Conservation (phyloP, 2,888 invertebrate species). For the Lypha dubia region DNA sequence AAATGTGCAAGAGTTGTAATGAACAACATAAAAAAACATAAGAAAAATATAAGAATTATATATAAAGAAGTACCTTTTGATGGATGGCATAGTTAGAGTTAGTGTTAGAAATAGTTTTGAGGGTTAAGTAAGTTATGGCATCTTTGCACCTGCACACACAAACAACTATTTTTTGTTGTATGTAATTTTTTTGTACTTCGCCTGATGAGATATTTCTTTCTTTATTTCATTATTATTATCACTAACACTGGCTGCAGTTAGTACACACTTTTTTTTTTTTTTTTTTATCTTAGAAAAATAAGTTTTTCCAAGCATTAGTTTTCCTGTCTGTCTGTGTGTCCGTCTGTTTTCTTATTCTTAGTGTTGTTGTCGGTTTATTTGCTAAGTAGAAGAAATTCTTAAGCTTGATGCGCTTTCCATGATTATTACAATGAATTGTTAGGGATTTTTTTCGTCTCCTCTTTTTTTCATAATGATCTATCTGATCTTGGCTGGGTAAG, state of each 20-base stretch:
- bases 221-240: slow-evolving; percentile 43
- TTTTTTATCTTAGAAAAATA: slow-evolving; percentile 37
- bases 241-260: slow-evolving; percentile 2
- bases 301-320: slow-evolving; percentile 21
- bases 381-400: slow-evolving; percentile 61
- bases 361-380: slow-evolving; percentile 54
- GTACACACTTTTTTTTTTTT: slow-evolving; percentile 14
- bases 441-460: slow-evolving; percentile 38
- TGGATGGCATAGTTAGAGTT: slow-evolving; percentile 72
- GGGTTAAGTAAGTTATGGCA: slow-evolving; percentile 77
- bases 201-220: slow-evolving; percentile 65
- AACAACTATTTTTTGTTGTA: slow-evolving; percentile 39
- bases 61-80: slow-evolving; percentile 66
- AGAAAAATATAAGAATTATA: no score
- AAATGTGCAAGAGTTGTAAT: slow-evolving; percentile 38
- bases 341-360: background rate
- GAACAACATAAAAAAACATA: slow-evolving; percentile 5
- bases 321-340: background rate
- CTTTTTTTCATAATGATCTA: slow-evolving; percentile 61
- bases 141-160: slow-evolving; percentile 77
- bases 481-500: slow-evolving; percentile 44
- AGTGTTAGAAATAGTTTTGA: slow-evolving; percentile 72
- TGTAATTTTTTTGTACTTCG: slow-evolving; percentile 1
- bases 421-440: slow-evolving; percentile 57
- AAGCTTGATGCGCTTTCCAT: slow-evolving; percentile 61